A percentile compares a stretch with the other conserved stretches of the same genome.
Evolutionary conservation across 2,113 vertebrate genomes (phyloP).

Genomic region (Amia ocellicauda): DNA sequence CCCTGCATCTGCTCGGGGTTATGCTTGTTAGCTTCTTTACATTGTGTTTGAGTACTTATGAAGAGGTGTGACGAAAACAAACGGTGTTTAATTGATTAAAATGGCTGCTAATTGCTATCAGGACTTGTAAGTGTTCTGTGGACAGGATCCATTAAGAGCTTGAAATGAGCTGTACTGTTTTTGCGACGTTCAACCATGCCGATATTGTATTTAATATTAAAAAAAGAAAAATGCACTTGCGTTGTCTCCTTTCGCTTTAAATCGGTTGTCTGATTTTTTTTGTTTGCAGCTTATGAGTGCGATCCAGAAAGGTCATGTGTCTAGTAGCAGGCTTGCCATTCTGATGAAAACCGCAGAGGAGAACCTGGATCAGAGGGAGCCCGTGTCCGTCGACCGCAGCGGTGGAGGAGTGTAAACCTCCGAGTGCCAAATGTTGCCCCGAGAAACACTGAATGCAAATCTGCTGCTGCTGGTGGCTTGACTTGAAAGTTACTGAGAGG

Average conservation of each 20-base stretch:
- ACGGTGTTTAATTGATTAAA: too few relatives aligned
- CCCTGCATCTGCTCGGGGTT: too few relatives aligned
- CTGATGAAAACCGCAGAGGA: constrained; percentile 91
- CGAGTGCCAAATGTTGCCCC: background rate
- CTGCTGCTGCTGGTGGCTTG: constrained; percentile 26
- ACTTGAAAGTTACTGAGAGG: constrained; percentile 9
- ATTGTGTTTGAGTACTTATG: too few relatives aligned
- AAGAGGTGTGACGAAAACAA: too few relatives aligned
- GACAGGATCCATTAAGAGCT: too few relatives aligned
- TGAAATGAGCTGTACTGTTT: too few relatives aligned
- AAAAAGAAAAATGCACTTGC: too few relatives aligned
- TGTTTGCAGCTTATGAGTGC: constrained; percentile 88
- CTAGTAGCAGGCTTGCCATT: constrained; percentile 87
- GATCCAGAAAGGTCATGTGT: constrained; percentile 89
- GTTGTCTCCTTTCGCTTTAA: background rate
- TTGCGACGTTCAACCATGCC: too few relatives aligned
- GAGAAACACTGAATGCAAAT: constrained; percentile 18
- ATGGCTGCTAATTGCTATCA: too few relatives aligned
- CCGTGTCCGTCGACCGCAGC: constrained; percentile 88
- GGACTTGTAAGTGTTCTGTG: too few relatives aligned
- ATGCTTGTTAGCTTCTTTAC: too few relatives aligned
- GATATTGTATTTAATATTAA: too few relatives aligned
- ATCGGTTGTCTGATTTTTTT: background rate
- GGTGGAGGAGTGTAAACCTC: constrained; percentile 85
- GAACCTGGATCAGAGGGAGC: constrained; percentile 70